Evolutionary conservation across 2,797 vertebrate genomes (phyloP), one percentile per base, ranked within the genome.

Genomic region (Hoplostethus mediterraneus): DNA sequence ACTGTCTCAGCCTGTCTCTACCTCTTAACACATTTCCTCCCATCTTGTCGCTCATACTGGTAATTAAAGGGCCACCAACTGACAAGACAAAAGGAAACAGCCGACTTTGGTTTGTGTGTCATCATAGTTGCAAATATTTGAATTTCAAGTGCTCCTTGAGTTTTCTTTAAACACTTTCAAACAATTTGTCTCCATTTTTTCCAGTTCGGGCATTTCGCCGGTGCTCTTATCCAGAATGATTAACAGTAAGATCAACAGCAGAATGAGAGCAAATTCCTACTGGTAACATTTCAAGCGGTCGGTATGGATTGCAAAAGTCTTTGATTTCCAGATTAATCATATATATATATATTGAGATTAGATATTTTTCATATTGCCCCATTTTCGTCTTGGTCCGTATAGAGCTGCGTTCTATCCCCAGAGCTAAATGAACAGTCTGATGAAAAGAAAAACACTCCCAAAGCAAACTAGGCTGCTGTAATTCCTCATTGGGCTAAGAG

Each of bases 121-220:
- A 78, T 78, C 77, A 49, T 25, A 65, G 63, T 63, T 56, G 53
- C 75, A 82, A 85, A 83, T 82, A 80, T 86, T 85, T 83, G 31
- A 82, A 30, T 55, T 67, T 82, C 54, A 69, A 80, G 53, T 52
- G 42, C 65, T 56, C 36, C 61, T 82, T 33, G 48, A 77, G 77
- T 51, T 76, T 82, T 75, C 63, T 71, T 75, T 64, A 82, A 81
- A 83, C 81, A 77, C 62, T 67, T 69, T 52, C 55, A 83, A 82
- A 87, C 82, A 82, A 70, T 56, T 53, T 70, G 79, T 62, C 55
- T 67, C 48, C 42, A 48, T 80, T 74, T 75, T 75, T 80, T 12
- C 5, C 62, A 56, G 14, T 64, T 68, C 42, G 73, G 70, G 53
- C 21, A 82, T 77, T 85, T 33, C 53, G 51, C 66, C 33, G 67